Base-by-base conservation (phyloP, 2,888 invertebrate species). In the Fissipunctia ypsillon region DNA sequence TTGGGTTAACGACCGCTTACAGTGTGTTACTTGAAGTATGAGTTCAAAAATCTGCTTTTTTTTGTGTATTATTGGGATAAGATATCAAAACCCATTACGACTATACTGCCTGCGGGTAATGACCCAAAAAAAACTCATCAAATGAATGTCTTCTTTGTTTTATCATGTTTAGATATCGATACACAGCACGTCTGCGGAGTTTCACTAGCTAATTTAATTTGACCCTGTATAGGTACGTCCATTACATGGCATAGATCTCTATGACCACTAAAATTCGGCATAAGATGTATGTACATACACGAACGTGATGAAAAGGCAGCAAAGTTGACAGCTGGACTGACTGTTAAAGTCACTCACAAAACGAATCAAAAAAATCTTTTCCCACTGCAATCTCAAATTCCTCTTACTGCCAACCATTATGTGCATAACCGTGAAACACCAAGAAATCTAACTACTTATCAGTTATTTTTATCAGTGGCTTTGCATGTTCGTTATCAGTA, bases 401-500 rank as follows among this genome's bases (percentile, higher is more conserved):
- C 19, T 54, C 22, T 14, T n/a, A 41, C 25, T 12, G 28, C 22
- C 16, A n/a, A 1, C 35, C 64, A 57, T 31, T 60, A 65, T 45
- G 80, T 69, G 68, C 61, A 63, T n/a, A 73, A 54, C 72, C 69
- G 60, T 71, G 73, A 61, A 74, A 69, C 48, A 25, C 59, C 28
- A 69, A 83, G 63, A 75, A 75, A 78, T 70, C 72, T 69, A 60
- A 60, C 50, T n/a, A 12, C 28, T 43, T 78, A 84, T 84, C 77
- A 65, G 74, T 69, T 65, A 81, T 57, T 65, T 77, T 84, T 75
- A 83, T 84, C 74, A 69, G 57, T 54, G 19, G 68, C 43, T 84
- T 78, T 78, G 84, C 84, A 84, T 81, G 81, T 77, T 22, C n/a
- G 69, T 75, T 84, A 78, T 84, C 83, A 61, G 52, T 28, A 16